Evolutionary conservation across 2,888 invertebrate species (phyloP).

Genomic region (Orchesella flavescens): DNA sequence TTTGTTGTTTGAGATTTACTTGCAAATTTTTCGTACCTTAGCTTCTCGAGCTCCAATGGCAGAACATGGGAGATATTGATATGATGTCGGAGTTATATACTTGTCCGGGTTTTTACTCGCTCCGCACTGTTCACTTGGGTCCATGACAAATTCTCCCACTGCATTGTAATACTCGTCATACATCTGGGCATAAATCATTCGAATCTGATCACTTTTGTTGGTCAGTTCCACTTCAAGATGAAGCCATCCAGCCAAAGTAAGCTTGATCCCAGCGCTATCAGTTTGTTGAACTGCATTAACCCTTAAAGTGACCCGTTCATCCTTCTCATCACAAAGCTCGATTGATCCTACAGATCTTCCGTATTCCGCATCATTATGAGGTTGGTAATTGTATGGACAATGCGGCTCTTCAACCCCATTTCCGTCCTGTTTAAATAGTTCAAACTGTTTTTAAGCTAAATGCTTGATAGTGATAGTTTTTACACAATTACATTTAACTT

Average conservation of each 20-base stretch:
- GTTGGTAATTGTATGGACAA: too few relatives aligned
- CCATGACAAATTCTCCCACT: constrained; percentile 27
- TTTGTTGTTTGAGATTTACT: too few relatives aligned
- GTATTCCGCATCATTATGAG: too few relatives aligned
- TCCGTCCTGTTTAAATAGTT: too few relatives aligned
- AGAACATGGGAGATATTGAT: constrained; percentile 20
- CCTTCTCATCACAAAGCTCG: neutral
- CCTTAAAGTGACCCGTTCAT: neutral
- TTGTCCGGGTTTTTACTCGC: too few relatives aligned
- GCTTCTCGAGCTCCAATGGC: constrained; percentile 25
- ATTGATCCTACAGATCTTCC: too few relatives aligned
- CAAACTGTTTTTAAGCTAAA: too few relatives aligned
- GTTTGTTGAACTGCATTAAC: constrained; percentile 1
- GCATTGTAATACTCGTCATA: constrained; percentile 40
- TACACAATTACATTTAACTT: too few relatives aligned
- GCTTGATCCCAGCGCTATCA: neutral
- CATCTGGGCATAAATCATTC: constrained; percentile 22
- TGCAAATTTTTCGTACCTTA: too few relatives aligned
- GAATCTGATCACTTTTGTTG: neutral
- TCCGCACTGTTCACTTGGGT: neutral
- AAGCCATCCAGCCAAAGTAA: constrained; percentile 27
- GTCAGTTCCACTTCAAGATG: constrained; percentile 20
- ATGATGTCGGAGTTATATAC: neutral
- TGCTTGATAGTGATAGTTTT: too few relatives aligned
- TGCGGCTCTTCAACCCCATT: too few relatives aligned